Base-by-base conservation (phyloP, 1,140 invertebrate genomes). In the Arctopsyche grandis region DNA sequence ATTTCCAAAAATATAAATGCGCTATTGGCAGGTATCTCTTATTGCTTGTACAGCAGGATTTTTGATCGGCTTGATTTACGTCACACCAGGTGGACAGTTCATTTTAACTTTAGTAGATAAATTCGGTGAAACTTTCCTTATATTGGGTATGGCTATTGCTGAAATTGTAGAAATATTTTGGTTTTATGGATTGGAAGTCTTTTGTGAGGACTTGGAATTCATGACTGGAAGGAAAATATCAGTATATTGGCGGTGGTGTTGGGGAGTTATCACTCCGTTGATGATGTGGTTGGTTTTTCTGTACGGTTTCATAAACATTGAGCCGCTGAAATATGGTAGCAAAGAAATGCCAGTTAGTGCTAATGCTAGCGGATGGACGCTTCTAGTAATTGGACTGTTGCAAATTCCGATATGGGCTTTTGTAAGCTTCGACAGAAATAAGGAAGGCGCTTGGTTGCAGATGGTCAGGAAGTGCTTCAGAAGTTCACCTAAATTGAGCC, bases 31-130 rank as follows among this genome's bases (percentile, higher is more conserved):
- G 71, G 89, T 95, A 38, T 91, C 93, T 0, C 80, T 90, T n/a
- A 82, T 85, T 0, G 88, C 91, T 3, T 94, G 92, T 73, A 66
- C 86, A 0, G 76, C 86, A 12, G 92, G 93, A 52, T 95, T 95
- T 83, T 85, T 92, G 0, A 82, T 92, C 77, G 93, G 94, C 9
- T 87, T 95, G 3, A 88, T 95, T 60, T 95, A 94, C 83, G 90
- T 94, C 19, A 95, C 94, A n/a, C 93, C 93, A 83, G 96, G 95
- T 74, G 96, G 97, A 0, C 94, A 96, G 84, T 96, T 93, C 84
- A 91, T 97, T 43, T 87, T 98, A 26, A 94, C 92, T 75, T 86
- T 98, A 16, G 92, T 98, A 38, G 96, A 98, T 85, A 92, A 92
- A 83, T 98, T 94, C 85, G 95, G 93, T 9, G 93, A 93, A 26